Conservation (phyloP, 2,113 vertebrate genomes). For the Halcyon malimbica region DNA sequence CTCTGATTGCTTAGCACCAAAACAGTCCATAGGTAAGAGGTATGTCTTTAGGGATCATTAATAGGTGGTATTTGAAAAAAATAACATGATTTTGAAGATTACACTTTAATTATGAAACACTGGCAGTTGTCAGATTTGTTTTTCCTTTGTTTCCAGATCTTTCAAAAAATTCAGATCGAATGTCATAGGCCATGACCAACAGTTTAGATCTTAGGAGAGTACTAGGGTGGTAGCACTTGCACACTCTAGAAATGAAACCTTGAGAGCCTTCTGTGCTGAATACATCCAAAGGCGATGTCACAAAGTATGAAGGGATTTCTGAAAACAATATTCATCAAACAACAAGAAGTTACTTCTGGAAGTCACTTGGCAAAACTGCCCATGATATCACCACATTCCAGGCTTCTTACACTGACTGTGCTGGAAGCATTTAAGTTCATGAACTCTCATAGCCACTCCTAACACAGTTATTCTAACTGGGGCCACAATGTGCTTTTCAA, state of each 20-base stretch:
- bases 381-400: slow-evolving; percentile 67
- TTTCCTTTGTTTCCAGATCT: background rate
- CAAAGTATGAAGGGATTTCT: background rate
- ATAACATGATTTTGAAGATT: background rate
- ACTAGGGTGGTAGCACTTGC: background rate
- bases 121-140: background rate
- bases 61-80: background rate
- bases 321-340: background rate
- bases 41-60: background rate
- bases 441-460: slow-evolving; percentile 48
- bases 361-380: slow-evolving; percentile 40
- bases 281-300: background rate
- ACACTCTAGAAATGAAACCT: background rate
- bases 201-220: background rate
- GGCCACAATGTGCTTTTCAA: background rate
- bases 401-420: slow-evolving; percentile 31
- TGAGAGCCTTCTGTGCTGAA: background rate
- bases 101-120: background rate
- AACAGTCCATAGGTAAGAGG: rapidly evolving
- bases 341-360: background rate
- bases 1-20: background rate
- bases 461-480: background rate
- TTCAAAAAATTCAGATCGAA: background rate
- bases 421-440: slow-evolving; percentile 43
- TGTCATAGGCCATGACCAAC: background rate